Percentiles rank a stretch among this genome's conserved stretches.
These are phyloP conservation scores for Actinopyga echinites DNA, from an alignment of 53 echinoderm and acorn worm species.

Conservation along the genomic window DNA sequence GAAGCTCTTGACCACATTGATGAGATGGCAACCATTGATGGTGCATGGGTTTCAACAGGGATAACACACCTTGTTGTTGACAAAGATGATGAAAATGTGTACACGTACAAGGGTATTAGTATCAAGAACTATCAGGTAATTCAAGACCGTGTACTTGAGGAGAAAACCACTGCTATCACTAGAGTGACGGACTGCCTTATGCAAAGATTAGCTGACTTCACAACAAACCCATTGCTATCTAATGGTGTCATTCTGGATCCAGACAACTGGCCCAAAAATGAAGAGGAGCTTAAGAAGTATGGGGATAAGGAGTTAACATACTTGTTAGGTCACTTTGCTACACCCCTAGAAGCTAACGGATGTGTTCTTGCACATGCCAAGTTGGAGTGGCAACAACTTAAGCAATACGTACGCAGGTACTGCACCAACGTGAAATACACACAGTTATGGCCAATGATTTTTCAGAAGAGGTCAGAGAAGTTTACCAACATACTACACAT, in stretches of 20 bases:
- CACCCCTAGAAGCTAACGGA: not conserved
- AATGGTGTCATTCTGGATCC: slow-evolving; percentile 13
- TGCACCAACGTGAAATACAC: not conserved
- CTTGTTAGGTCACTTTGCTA: not conserved
- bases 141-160: not conserved
- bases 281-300: not conserved
- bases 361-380: not conserved
- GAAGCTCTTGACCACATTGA: not conserved
- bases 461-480: not conserved
- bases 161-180: not conserved
- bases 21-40: not conserved
- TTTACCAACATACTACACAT: slow-evolving; percentile 21
- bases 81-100: not conserved
- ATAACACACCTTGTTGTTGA: not conserved
- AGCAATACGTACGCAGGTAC: not conserved
- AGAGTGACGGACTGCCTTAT: not conserved
- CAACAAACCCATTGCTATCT: not conserved
- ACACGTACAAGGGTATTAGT: not conserved
- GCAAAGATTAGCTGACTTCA: not conserved
- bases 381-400: not conserved
- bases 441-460: not conserved
- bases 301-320: not conserved
- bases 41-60: not conserved
- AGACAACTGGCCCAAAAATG: slow-evolving; percentile 21
- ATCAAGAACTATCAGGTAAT: not conserved